A percentile compares a stretch with the other conserved stretches of the same genome.
These are phyloP conservation scores for Troides oblongomaculatus DNA, from an alignment of 2,888 invertebrate species.

Conservation along the genomic window DNA sequence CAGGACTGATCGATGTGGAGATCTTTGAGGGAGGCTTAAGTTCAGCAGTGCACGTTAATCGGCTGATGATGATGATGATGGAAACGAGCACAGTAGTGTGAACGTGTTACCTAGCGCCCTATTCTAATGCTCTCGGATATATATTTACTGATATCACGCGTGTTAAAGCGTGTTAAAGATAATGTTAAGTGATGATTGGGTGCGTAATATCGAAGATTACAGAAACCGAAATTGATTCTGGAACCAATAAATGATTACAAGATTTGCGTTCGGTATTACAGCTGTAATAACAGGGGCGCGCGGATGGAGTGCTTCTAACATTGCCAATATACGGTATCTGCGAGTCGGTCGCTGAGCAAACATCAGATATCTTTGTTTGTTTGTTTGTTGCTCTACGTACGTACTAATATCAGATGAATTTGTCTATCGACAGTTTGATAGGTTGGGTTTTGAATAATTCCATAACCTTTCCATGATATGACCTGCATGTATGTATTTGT, in stretches of 20 bases:
- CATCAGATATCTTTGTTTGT: constrained; percentile 33
- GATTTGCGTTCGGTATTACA: constrained; percentile 29
- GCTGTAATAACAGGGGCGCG: constrained; percentile 32
- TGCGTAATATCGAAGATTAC: no score
- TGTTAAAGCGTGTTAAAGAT: no score
- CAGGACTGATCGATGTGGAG: no score
- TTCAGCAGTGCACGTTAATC: no score
- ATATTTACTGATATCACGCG: no score
- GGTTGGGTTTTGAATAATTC: constrained; percentile 19
- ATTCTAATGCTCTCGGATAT: no score
- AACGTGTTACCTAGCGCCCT: no score
- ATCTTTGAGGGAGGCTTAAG: no score
- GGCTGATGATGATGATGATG: no score
- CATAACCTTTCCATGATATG: not conserved
- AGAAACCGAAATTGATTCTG: constrained; percentile 3
- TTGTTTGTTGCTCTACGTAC: constrained; percentile 21
- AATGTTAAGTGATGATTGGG: no score
- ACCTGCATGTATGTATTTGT: not conserved
- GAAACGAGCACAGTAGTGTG: no score
- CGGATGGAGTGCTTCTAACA: constrained; percentile 21
- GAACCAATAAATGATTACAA: constrained; percentile 15
- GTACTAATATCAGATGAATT: constrained; percentile 14
- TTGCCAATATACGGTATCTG: constrained; percentile 29
- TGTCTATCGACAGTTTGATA: constrained; percentile 17
- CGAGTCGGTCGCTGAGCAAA: constrained; percentile 31